phyloP scores from a whole-genome alignment of 2,797 vertebrate species.

The Thunnus albacares region DNA sequence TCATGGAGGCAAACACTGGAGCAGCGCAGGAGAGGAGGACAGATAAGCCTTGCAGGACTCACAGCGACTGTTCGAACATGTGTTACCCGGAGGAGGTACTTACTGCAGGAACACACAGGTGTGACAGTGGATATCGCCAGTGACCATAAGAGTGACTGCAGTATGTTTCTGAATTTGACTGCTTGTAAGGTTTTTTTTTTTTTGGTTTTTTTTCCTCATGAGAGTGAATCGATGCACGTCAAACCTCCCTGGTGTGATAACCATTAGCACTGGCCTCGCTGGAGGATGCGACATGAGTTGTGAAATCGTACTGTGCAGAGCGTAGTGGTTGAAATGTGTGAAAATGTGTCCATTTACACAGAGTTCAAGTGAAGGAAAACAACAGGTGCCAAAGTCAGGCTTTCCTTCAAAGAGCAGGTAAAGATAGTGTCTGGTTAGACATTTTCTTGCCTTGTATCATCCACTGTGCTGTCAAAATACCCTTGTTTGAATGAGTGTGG shows the following conservation, averaged over 20 bases:
- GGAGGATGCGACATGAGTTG: conserved; percentile 64
- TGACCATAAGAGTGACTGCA: conserved; percentile 67
- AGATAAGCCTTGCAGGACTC: conserved; percentile 72
- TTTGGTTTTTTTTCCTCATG: conserved; percentile 10
- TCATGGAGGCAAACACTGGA: conserved; percentile 70
- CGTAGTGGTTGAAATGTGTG: conserved; percentile 61
- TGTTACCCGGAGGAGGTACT: conserved; percentile 69
- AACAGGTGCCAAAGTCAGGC: conserved; percentile 64
- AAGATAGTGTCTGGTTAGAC: conserved; percentile 36
- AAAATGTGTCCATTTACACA: conserved; percentile 67
- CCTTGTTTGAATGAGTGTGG: conserved; percentile 55
- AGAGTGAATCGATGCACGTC: conserved; percentile 68
- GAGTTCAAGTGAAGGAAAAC: conserved; percentile 61
- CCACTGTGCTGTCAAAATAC: conserved; percentile 35
- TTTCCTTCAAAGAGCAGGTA: conserved; percentile 56
- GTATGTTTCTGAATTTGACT: conserved; percentile 46
- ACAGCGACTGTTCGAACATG: conserved; percentile 55
- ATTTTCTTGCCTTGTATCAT: conserved; percentile 22
- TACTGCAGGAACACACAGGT: conserved; percentile 53
- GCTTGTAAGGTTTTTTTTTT: conserved; percentile 24
- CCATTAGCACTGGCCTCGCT: conserved; percentile 70
- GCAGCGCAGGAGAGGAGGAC: conserved; percentile 49
- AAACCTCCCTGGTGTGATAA: conserved; percentile 69
- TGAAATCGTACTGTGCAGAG: conserved; percentile 61
- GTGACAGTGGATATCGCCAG: conserved; percentile 57